These are phyloP conservation scores for Peromyscus eremicus DNA, from an alignment of 2,797 vertebrate genomes.

Conservation along the genomic window DNA sequence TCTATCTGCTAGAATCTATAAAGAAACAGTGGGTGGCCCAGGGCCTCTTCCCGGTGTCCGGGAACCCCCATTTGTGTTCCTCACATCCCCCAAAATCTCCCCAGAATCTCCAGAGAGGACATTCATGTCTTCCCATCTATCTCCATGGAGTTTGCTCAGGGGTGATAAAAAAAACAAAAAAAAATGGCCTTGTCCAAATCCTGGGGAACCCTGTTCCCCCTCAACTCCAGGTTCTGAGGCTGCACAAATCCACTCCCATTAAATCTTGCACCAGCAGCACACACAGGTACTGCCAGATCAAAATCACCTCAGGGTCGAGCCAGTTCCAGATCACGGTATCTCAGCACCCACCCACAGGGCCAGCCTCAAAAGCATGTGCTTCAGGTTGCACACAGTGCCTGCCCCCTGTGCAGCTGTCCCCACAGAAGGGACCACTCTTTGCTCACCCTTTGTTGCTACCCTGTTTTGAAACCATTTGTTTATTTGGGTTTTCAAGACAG, in stretches of 20 bases:
- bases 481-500: neutral
- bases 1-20: neutral
- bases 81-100: neutral
- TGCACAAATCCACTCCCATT: neutral
- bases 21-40: neutral
- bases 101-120: neutral
- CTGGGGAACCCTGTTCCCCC: neutral
- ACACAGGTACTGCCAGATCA: neutral
- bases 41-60: neutral
- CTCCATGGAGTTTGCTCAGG: neutral
- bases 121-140: neutral
- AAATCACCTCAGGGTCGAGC: neutral
- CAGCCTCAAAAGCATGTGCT: neutral
- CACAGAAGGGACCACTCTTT: neutral
- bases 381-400: neutral
- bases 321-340: neutral
- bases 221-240: neutral
- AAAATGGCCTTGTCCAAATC: neutral
- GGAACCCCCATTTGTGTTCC: neutral
- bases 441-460: neutral
- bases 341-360: neutral
- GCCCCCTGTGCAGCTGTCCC: neutral
- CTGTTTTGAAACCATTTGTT: neutral
- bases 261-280: neutral
- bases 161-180: neutral